Percentiles rank a stretch among this genome's conserved stretches.
phyloP scores from a whole-genome alignment of 2,888 invertebrate genomes.

The Lepidocyrtoides sp. region DNA sequence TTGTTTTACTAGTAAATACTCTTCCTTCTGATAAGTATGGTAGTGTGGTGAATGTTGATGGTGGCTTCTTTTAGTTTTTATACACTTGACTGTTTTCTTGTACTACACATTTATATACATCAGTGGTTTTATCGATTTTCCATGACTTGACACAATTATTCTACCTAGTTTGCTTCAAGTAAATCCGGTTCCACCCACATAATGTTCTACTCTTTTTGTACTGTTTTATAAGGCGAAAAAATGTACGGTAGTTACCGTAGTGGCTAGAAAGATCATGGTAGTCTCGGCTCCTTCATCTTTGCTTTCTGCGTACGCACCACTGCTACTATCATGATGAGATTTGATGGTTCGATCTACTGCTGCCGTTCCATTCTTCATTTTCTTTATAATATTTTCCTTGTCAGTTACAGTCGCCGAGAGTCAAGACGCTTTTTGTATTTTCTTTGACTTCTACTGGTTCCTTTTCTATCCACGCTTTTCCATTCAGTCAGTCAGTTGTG shows the following conservation, averaged over 20 bases:
- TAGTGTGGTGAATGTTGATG: not conserved
- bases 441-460: not conserved
- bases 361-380: not conserved
- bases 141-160: conserved; percentile 66
- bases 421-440: not conserved
- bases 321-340: conserved; percentile 10
- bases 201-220: not conserved
- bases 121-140: conserved; percentile 53
- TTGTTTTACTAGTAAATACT: conserved; percentile 4
- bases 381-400: conserved; percentile 42
- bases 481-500: not conserved
- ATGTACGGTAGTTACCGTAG: not conserved
- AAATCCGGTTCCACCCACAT: conserved; percentile 3
- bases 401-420: conserved; percentile 43
- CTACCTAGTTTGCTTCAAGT: conserved; percentile 27
- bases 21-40: not conserved
- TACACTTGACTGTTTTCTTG: not conserved
- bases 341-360: conserved; percentile 39
- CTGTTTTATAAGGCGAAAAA: not conserved
- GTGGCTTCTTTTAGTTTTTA: not conserved
- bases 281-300: not conserved
- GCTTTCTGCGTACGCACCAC: not conserved
- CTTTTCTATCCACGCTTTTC: not conserved
- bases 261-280: not conserved
- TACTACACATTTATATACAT: not conserved